Conservation (phyloP, 2,113 vertebrate species). For the Scatophagus argus region DNA sequence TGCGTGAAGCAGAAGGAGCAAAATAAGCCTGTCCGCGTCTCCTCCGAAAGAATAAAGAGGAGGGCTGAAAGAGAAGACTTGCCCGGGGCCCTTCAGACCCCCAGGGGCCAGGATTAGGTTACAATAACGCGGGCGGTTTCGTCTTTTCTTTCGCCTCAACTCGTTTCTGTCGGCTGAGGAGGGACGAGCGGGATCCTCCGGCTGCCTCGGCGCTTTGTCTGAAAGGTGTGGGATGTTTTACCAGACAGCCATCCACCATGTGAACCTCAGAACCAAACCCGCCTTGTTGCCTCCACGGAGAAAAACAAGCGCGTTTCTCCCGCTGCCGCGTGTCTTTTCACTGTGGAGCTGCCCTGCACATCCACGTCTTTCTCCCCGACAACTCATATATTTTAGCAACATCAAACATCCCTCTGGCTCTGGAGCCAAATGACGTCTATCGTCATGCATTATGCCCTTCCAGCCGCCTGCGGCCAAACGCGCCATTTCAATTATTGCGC, state of each 20-base stretch:
- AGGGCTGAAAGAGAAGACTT: constrained; percentile 79
- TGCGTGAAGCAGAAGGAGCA: constrained; percentile 56
- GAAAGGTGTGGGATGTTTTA: too few relatives aligned
- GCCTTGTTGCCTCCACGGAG: neutral
- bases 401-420: constrained; percentile 82
- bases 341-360: neutral
- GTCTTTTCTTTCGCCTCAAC: constrained; percentile 78
- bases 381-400: constrained; percentile 75
- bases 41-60: constrained; percentile 64
- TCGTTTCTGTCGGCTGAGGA: constrained; percentile 77
- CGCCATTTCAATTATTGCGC: constrained; percentile 89
- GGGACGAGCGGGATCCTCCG: too few relatives aligned
- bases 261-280: too few relatives aligned
- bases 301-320: too few relatives aligned
- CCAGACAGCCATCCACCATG: too few relatives aligned
- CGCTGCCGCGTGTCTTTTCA: too few relatives aligned
- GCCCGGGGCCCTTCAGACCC: constrained; percentile 87
- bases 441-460: constrained; percentile 83
- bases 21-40: constrained; percentile 80
- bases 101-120: constrained; percentile 88
- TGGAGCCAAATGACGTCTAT: constrained; percentile 86
- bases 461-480: constrained; percentile 82
- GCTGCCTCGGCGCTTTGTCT: neutral
- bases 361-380: constrained; percentile 61
- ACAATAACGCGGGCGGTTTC: constrained; percentile 83